phyloP scores from a whole-genome alignment of 2,888 invertebrate species.

The Drosophila nigricruria region DNA sequence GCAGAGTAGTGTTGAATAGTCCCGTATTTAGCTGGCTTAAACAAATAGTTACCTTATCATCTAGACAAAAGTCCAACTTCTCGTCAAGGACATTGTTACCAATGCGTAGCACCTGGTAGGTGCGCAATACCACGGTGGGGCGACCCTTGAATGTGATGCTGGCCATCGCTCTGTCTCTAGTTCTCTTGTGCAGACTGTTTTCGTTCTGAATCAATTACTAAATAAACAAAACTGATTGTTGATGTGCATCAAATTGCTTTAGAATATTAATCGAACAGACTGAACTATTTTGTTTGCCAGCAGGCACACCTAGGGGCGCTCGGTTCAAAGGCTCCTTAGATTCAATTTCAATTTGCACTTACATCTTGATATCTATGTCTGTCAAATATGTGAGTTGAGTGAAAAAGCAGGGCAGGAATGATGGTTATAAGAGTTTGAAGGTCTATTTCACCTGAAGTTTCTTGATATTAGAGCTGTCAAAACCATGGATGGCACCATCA shows the following conservation, averaged over 20 bases:
- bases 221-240: conserved; percentile 16
- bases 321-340: neutral
- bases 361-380: too few species aligned
- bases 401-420: too few species aligned
- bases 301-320: neutral
- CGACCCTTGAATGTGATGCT: conserved; percentile 41
- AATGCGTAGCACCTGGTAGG: conserved; percentile 50
- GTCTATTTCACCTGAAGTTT: too few species aligned
- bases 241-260: neutral
- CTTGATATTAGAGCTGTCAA: too few species aligned
- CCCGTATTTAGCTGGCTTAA: neutral
- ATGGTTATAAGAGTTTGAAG: too few species aligned
- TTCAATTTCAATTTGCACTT: neutral
- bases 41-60: conserved; percentile 39
- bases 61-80: conserved; percentile 28
- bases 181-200: conserved; percentile 5
- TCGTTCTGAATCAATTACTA: conserved; percentile 9
- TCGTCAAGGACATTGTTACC: conserved; percentile 39
- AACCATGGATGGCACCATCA: too few species aligned
- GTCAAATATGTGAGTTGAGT: too few species aligned
- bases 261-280: conserved; percentile 1
- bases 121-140: conserved; percentile 43
- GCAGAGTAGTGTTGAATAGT: neutral
- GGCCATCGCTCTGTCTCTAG: conserved; percentile 37
- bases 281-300: neutral